Evolutionary conservation across 92 coral and sea anemone species (phyloP).

Genomic region (Desmophyllum pertusum): DNA sequence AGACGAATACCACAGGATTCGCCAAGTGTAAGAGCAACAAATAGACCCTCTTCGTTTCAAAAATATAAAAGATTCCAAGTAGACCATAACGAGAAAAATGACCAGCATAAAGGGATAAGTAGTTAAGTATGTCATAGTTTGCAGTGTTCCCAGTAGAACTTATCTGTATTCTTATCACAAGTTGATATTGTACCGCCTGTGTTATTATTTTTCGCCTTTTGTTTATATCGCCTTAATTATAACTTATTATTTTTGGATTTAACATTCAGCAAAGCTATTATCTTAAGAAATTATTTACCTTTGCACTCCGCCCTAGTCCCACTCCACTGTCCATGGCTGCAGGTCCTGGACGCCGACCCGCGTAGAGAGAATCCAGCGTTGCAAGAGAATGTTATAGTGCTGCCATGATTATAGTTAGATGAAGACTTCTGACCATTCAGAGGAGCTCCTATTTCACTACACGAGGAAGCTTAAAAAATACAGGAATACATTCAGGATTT

Average conservation of each 20-base stretch:
- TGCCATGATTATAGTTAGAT: constrained; percentile 61
- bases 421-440: constrained; percentile 73
- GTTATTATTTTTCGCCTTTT: no score
- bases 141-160: no score
- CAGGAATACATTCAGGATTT: background rate
- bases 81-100: no score
- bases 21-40: no score
- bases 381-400: constrained; percentile 69
- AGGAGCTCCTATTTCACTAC: constrained; percentile 82
- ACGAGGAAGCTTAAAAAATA: constrained; percentile 57
- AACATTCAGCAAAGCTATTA: background rate
- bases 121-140: no score
- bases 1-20: no score
- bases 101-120: no score
- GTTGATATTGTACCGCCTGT: no score
- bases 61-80: no score
- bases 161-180: no score
- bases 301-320: constrained; percentile 74
- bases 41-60: no score
- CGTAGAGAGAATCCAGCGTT: constrained; percentile 76
- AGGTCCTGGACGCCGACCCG: constrained; percentile 73
- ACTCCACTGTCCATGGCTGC: constrained; percentile 83
- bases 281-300: constrained; percentile 68
- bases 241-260: background rate
- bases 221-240: background rate